Evolutionary conservation across 2,113 vertebrate genomes (phyloP).

Genomic region (Siphamia tubifer): DNA sequence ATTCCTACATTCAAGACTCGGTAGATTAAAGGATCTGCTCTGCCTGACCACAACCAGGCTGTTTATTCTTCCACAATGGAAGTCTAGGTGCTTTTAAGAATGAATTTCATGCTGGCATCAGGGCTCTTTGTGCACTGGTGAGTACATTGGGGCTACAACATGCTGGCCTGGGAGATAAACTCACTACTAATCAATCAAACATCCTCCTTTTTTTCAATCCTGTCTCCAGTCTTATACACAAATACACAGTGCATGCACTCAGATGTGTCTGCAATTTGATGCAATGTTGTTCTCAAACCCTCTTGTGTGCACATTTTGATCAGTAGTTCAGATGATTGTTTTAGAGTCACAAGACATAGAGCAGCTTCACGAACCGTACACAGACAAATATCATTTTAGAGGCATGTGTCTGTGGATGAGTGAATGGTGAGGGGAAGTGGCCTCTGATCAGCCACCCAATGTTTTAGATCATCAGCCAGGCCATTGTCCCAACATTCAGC

Average conservation of each 20-base stretch:
- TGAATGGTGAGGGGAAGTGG: neutral
- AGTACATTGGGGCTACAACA: slow-evolving; percentile 47
- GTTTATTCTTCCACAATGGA: slow-evolving; percentile 61
- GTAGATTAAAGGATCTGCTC: slow-evolving; percentile 61
- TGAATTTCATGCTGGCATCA: slow-evolving; percentile 56
- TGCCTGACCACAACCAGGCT: slow-evolving; percentile 39
- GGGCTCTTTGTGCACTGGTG: slow-evolving; percentile 49
- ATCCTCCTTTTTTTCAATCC: slow-evolving; percentile 2
- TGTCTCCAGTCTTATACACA: neutral
- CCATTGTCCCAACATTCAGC: slow-evolving; percentile 69
- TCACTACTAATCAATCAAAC: slow-evolving; percentile 68
- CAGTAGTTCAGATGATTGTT: no score
- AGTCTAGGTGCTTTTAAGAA: slow-evolving; percentile 56
- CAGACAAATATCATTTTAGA: slow-evolving; percentile 10
- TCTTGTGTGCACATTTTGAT: slow-evolving; percentile 34
- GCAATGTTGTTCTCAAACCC: slow-evolving; percentile 1
- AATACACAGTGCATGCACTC: neutral
- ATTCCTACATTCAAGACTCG: slow-evolving; percentile 53
- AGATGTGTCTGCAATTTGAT: neutral
- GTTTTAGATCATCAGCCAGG: slow-evolving; percentile 57
- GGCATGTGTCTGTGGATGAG: neutral
- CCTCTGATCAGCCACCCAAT: slow-evolving; percentile 26
- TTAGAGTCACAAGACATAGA: no score
- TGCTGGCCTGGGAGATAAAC: slow-evolving; percentile 65
- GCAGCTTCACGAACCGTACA: neutral